Evolutionary conservation across 2,113 vertebrate genomes (phyloP), one percentile per base, ranked within the genome.

Genomic region (Phaethon lepturus): DNA sequence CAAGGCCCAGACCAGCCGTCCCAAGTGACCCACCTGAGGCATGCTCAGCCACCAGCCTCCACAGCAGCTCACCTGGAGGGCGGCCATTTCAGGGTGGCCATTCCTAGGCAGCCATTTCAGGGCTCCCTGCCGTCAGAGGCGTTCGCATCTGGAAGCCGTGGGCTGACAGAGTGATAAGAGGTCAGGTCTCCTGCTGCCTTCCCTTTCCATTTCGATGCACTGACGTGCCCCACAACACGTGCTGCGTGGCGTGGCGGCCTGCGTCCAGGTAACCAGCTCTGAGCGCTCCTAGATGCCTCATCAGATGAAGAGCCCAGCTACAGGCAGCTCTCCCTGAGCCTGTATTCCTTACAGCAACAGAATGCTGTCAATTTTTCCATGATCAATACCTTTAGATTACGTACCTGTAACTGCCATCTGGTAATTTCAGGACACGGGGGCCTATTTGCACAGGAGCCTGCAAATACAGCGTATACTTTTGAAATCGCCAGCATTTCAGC

Each of bases 161-260:
- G 29, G 17, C 35, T 31, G 49, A n/a, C 24, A 23, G 20, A 3
- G 4, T 13, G 23, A 13, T 16, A 7, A 17, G 31, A 59, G 7
- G 6, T 33, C 44, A 13, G 2, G 0, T 29, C 68, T 42, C 35
- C 59, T 33, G 10, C 20, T 29, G 35, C 49, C 17, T 56, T 60
- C 31, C 31, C 49, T 56, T 64, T 47, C 55, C 19, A 5, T n/a
- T 38, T 20, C 2, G 2, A 68, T 10, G 31, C 15, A 13, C 9
- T 10, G 31, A 25, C 0, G 1, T 50, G 26, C 9, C 29, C 29
- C n/a, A 16, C 17, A 52, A 2, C 3, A 2, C 0, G 1, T 17
- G 12, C 28, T 6, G 4, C 1, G 2, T 0, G 6, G 11, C 0
- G 0, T 33, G 42, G 49, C 13, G 9, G 33, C 67, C 47, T 55